Base-by-base conservation (phyloP, 1,140 invertebrate genomes). In the Drosophila triauraria region DNA sequence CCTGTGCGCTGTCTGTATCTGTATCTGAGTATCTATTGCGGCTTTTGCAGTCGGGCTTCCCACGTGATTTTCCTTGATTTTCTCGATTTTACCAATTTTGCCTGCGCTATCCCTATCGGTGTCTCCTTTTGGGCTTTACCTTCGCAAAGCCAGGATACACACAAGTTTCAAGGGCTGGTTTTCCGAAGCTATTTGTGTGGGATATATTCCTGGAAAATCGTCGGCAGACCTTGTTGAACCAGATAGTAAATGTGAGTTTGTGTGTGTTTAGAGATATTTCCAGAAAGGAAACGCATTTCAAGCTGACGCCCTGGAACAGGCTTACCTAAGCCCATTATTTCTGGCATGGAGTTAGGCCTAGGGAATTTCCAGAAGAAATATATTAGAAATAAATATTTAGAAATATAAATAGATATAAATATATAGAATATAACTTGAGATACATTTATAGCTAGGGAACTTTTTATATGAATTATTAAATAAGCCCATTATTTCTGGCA, bases 91-190 rank as follows among this genome's bases (percentile, higher is more conserved):
- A 60, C 40, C 65, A 42, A 78, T 63, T 80, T 83, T 67, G 56
- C 59, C 68, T 84, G 80, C 64, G 57, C 59, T 48, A 25, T 42
- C 57, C 74, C 72, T 84, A 56, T 80, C 47, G 65, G 59, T 84
- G 56, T 84, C 63, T 64, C 57, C 78, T 82, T 88, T 85, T 88
- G 63, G 69, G 85, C 85, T 90, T 90, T 85, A 56, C 85, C 85
- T 88, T 88, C 85, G 85, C 60, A 79, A 90, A 88, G 85, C 80
- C 44, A 60, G 62, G 32, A 70, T 56, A 72, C 61, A 60, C 65
- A 57, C 47, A 86, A 83, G 80, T 88, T 88, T 64, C 50, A 74
- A 56, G 57, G 70, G 48, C 70, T 79, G 70, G 43, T 63, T 50
- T 50, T 59, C 62, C 53, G 12, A 86, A 83, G 82, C 75, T 85